Percentiles rank a stretch among this genome's conserved stretches.
Evolutionary conservation across 2,797 vertebrate species (phyloP).

Genomic region (Coracias cyanogaster): DNA sequence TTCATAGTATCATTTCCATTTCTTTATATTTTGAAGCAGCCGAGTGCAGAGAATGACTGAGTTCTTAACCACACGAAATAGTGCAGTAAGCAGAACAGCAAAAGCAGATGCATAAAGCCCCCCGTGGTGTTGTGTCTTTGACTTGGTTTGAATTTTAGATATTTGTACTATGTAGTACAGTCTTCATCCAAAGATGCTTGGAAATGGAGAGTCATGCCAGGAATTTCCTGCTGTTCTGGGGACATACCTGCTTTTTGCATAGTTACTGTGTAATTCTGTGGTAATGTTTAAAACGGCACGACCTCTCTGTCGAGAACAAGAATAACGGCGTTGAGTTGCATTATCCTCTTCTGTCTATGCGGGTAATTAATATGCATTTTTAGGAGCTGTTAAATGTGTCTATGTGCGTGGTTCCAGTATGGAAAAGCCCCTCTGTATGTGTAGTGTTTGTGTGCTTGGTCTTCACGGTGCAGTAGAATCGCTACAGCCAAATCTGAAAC

Average conservation of each 20-base stretch:
- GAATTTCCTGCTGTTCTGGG: not conserved
- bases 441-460: not conserved
- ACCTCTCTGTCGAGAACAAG: not conserved
- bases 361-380: not conserved
- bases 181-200: conserved; percentile 11
- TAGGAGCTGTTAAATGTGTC: not conserved
- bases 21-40: not conserved
- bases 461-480: not conserved
- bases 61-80: not conserved
- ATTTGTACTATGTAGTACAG: not conserved
- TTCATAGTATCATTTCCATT: not conserved
- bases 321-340: not conserved
- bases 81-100: not conserved
- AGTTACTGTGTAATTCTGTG: not conserved
- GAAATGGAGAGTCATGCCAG: not conserved
- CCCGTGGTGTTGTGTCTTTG: not conserved
- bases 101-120: not conserved
- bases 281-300: not conserved
- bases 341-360: not conserved
- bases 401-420: not conserved
- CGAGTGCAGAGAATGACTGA: not conserved
- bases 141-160: not conserved
- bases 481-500: not conserved
- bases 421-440: not conserved
- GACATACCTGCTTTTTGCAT: not conserved